Evolutionary conservation across 2,113 vertebrate genomes (phyloP).

Genomic region (Cygnus buccinator): DNA sequence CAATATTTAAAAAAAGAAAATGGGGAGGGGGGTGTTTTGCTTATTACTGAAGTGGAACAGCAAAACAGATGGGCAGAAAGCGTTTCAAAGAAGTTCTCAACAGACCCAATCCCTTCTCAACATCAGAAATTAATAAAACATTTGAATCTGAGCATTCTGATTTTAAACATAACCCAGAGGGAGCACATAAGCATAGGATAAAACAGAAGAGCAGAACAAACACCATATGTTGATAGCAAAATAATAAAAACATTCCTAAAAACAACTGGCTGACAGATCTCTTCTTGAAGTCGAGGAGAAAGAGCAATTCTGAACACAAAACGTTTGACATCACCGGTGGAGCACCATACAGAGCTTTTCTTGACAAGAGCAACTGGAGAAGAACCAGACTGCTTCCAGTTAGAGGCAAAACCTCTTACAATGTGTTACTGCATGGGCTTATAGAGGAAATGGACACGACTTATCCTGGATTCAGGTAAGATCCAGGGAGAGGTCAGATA

Average conservation of each 20-base stretch:
- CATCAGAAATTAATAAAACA: background rate
- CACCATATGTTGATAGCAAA: background rate
- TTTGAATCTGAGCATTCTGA: background rate
- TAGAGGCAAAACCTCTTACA: background rate
- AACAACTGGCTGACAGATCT: background rate
- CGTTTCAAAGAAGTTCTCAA: background rate
- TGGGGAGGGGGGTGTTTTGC: background rate
- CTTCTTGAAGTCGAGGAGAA: background rate
- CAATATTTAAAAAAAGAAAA: background rate
- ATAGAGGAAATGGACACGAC: background rate
- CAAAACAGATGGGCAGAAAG: background rate
- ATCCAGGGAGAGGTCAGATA: background rate
- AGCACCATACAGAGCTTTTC: background rate
- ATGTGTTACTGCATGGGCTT: background rate
- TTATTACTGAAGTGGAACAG: background rate
- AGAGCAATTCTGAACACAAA: background rate
- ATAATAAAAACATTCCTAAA: background rate
- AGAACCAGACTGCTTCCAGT: background rate
- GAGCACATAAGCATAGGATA: rapidly evolving
- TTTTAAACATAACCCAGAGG: background rate
- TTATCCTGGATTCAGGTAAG: background rate
- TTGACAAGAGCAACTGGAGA: background rate
- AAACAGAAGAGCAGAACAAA: background rate
- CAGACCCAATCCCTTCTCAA: background rate
- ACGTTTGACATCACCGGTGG: background rate